phyloP scores from a whole-genome alignment of 2,888 invertebrate genomes.

The Lasius platythorax region DNA sequence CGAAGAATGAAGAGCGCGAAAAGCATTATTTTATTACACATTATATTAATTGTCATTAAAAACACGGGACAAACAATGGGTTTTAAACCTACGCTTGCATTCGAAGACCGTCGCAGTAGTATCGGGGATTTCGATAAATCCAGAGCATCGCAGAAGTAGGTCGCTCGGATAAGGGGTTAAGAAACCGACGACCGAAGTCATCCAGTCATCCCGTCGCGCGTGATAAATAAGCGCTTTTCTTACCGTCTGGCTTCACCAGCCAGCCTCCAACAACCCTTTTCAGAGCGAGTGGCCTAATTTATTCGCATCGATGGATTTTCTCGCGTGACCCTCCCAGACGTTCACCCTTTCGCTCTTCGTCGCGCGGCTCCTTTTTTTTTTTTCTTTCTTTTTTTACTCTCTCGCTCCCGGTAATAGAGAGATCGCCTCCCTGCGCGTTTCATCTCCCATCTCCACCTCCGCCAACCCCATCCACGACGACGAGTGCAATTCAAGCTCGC shows the following conservation, averaged over 20 bases:
- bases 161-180: conserved; percentile 25
- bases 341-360: conserved; percentile 22
- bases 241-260: background rate
- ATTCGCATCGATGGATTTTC: conserved; percentile 72
- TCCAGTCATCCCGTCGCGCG: conserved; percentile 13
- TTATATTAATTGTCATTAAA: background rate
- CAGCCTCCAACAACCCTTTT: conserved; percentile 18
- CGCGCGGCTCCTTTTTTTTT: conserved; percentile 44
- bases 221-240: conserved; percentile 35
- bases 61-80: background rate
- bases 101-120: background rate
- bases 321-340: conserved; percentile 20
- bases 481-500: conserved; percentile 79
- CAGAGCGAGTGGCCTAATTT: conserved; percentile 74
- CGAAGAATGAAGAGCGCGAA: too few species aligned
- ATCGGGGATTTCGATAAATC: background rate
- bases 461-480: conserved; percentile 64
- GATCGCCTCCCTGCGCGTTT: conserved; percentile 5
- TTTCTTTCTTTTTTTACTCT: conserved; percentile 1
- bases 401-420: conserved; percentile 29
- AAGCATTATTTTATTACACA: too few species aligned
- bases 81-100: background rate
- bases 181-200: conserved; percentile 26
- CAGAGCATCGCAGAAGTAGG: conserved; percentile 14
- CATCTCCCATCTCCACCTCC: conserved; percentile 33